phyloP scores from a whole-genome alignment of 2,113 vertebrate species.

The Aegithalos caudatus region DNA sequence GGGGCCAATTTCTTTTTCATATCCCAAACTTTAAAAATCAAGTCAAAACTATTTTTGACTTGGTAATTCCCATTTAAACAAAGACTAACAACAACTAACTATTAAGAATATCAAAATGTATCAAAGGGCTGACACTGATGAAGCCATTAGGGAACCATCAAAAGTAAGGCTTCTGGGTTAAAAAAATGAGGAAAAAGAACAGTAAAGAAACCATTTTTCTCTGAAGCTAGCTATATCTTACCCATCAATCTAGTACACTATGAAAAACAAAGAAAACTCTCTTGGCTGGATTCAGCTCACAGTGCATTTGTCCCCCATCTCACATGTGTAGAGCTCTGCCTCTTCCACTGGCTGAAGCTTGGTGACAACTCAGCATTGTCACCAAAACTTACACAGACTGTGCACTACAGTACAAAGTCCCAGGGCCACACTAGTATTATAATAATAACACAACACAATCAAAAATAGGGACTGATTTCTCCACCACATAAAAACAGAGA shows the following conservation, averaged over 20 bases:
- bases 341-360: not conserved
- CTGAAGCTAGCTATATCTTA: not conserved
- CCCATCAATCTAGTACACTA: not conserved
- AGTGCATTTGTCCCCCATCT: not conserved
- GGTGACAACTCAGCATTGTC: not conserved
- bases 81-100: not conserved
- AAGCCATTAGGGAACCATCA: not conserved
- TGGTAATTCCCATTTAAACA: not conserved
- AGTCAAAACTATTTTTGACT: not conserved
- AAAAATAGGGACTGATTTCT: not conserved
- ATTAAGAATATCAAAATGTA: not conserved
- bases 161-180: not conserved
- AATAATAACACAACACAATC: not conserved
- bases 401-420: not conserved
- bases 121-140: not conserved
- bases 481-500: not conserved
- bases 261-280: not conserved
- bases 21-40: not conserved
- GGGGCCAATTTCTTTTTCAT: not conserved
- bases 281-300: not conserved
- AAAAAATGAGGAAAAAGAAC: not conserved
- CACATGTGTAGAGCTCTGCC: rapidly evolving
- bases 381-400: not conserved
- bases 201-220: not conserved
- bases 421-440: not conserved